Evolutionary conservation across 1,140 invertebrate species (phyloP), one percentile per base, ranked within the genome.

Genomic region (Zaprionus vittiger): DNA sequence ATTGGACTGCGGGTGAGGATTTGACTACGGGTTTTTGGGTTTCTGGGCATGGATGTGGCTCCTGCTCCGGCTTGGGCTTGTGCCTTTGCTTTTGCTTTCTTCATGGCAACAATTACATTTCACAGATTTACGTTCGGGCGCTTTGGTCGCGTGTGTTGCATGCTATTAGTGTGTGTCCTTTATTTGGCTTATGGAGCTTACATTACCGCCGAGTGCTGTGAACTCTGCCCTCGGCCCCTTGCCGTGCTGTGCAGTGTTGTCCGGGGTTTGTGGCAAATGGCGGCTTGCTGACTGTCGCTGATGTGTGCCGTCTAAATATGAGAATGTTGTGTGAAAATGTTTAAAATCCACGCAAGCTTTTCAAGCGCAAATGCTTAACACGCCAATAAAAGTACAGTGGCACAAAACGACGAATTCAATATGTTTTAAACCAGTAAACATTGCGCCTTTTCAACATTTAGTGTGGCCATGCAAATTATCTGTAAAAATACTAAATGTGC

Each of bases 81-180:
- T 34, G 47, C 52, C 56, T 20, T 17, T 26, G 54, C 6, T 34
- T 26, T 60, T 65, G 59, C 52, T 63, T 75, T 75, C 73, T 89
- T 87, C 83, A 87, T 87, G 84, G 84, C 87, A 89, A 87, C 84
- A 87, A 87, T 87, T 87, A 87, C 84, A 87, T 87, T 87, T 87
- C 84, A 87, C 84, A 87, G 84, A 87, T 87, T 87, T 87, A 89
- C 84, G 71, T 81, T 87, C 83, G 67, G 54, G 74, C 63, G 56
- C 69, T 77, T 73, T 67, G 81, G 81, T 87, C 84, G 84, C 84
- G 84, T 87, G 84, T 87, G 83, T 84, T 87, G 84, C 84, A 87
- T 87, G 83, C 79, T 83, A 65, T 74, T 86, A 74, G 73, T 83
- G 80, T 70, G 81, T 77, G 83, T 87, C 84, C 84, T 84, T 87